These are phyloP conservation scores for Haemorhous mexicanus DNA, from an alignment of 2,113 vertebrate genomes.

Conservation along the genomic window DNA sequence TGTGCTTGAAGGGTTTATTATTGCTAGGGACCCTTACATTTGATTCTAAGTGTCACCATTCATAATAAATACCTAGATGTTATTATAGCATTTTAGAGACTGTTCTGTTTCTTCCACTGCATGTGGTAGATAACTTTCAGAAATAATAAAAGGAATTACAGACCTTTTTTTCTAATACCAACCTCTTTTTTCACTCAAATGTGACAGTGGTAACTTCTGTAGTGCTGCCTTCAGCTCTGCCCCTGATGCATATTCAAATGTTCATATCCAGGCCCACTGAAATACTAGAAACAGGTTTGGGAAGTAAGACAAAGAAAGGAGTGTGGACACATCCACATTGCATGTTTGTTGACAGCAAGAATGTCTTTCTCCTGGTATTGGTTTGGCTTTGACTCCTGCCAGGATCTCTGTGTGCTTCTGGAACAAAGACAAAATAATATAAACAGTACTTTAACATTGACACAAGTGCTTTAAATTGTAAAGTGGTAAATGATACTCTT, in stretches of 20 bases:
- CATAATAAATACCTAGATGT: background rate
- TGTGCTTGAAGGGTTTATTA: background rate
- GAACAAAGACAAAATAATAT: background rate
- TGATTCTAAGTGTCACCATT: background rate
- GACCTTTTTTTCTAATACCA: background rate
- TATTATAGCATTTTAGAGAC: background rate
- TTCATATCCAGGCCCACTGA: background rate
- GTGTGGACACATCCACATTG: background rate
- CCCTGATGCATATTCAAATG: background rate
- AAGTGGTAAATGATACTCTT: background rate
- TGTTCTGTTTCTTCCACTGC: background rate
- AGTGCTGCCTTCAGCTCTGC: background rate
- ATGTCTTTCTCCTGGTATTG: background rate
- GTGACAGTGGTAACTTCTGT: background rate
- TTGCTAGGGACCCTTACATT: background rate
- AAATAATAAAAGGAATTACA: background rate
- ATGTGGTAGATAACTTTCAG: background rate
- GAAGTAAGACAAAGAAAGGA: background rate
- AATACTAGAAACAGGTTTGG: background rate
- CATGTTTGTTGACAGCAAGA: background rate
- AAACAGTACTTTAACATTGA: background rate
- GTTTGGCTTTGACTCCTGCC: constrained; percentile 14
- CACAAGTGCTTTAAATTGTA: background rate
- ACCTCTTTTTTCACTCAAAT: background rate
- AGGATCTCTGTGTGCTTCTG: background rate